These are phyloP conservation scores for Bubo scandiacus DNA, from an alignment of 2,113 vertebrate genomes.

Conservation along the genomic window DNA sequence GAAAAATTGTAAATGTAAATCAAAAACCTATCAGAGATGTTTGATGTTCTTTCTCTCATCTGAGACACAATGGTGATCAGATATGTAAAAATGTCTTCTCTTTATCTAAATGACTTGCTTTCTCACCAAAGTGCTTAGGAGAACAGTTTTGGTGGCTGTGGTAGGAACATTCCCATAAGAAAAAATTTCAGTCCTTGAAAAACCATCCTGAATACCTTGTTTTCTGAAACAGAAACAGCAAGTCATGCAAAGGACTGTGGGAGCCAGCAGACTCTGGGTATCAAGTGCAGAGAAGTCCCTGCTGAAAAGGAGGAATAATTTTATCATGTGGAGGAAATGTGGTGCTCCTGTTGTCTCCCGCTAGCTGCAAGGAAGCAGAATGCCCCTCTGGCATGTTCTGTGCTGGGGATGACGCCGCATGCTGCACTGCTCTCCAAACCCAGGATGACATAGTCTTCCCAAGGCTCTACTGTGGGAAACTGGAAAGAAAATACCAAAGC, in stretches of 20 bases:
- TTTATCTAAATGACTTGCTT: background rate
- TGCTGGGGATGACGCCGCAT: accelerated
- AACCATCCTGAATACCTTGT: background rate
- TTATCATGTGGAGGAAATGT: accelerated
- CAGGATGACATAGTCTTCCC: background rate
- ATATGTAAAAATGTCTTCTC: background rate
- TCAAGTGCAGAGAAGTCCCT: background rate
- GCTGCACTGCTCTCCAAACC: background rate
- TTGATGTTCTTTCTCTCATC: background rate
- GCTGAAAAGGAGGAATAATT: background rate
- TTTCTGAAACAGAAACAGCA: background rate
- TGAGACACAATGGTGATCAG: background rate
- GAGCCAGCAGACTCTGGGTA: background rate
- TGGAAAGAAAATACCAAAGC: background rate
- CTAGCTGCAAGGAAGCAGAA: background rate
- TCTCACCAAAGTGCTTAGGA: background rate
- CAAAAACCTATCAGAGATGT: background rate
- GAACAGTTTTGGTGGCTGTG: background rate
- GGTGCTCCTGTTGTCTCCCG: background rate
- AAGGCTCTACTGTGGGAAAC: background rate
- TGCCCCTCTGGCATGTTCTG: background rate
- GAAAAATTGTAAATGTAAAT: background rate
- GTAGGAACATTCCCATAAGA: background rate
- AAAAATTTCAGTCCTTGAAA: background rate
- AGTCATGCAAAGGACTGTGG: background rate